Evolutionary conservation across 2,888 invertebrate genomes (phyloP).

Genomic region (Criorhina ranunculi): DNA sequence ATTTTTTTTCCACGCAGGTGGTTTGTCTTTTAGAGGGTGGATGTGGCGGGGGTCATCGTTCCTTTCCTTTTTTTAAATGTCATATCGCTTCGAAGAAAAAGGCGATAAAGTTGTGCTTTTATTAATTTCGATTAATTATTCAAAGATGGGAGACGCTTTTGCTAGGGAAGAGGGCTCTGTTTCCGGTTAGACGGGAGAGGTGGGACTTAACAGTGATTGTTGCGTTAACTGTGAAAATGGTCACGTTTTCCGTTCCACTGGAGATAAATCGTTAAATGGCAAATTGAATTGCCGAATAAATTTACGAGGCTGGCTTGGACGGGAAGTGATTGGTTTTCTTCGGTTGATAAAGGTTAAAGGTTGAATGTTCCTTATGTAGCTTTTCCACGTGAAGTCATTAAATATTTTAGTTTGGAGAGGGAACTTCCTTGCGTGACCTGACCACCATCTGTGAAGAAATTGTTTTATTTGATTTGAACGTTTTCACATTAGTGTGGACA

Average conservation of each 20-base stretch:
- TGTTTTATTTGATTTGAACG: neutral
- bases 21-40: neutral
- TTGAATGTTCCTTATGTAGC: neutral
- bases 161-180: neutral
- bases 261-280: conserved; percentile 51
- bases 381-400: conserved; percentile 18
- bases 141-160: neutral
- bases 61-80: neutral
- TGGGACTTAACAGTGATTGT: conserved; percentile 17
- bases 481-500: neutral
- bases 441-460: neutral
- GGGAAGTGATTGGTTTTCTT: conserved; percentile 10
- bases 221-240: conserved; percentile 40
- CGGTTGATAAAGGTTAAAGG: conserved; percentile 13
- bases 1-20: conserved; percentile 47
- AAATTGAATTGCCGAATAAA: conserved; percentile 50
- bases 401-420: neutral
- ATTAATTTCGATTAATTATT: conserved; percentile 64
- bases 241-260: conserved; percentile 46
- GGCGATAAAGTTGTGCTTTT: conserved; percentile 52
- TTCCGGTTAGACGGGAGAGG: neutral
- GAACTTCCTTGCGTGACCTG: conserved; percentile 16
- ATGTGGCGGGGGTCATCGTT: neutral
- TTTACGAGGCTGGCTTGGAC: conserved; percentile 11
- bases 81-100: conserved; percentile 31